phyloP scores from a whole-genome alignment of 2,113 vertebrate species.

The Eleginops maclovinus region DNA sequence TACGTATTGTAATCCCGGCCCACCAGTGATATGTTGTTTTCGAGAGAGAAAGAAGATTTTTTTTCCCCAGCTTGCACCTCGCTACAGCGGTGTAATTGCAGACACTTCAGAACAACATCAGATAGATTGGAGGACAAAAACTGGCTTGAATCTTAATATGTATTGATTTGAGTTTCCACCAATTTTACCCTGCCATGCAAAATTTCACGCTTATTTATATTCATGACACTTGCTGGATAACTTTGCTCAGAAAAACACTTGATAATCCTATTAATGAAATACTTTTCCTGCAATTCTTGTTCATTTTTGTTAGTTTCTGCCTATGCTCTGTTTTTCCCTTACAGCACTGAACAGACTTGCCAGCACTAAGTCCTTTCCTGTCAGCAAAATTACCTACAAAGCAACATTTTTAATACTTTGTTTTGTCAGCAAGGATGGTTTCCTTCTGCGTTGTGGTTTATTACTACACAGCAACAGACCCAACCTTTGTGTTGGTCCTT shows the following conservation, averaged over 20 bases:
- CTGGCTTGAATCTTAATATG: constrained; percentile 25
- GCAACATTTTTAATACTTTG: constrained; percentile 57
- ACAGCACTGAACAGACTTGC: not conserved
- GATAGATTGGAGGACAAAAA: constrained; percentile 14
- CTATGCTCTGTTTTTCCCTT: not conserved
- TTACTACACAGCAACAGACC: constrained; percentile 37
- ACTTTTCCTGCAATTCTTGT: not conserved
- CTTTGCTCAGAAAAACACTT: constrained; percentile 41
- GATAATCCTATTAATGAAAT: constrained; percentile 9
- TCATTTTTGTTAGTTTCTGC: not conserved
- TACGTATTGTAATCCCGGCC: constrained; percentile 43
- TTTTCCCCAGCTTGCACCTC: constrained; percentile 8
- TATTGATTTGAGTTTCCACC: constrained; percentile 52
- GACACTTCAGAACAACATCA: constrained; percentile 38
- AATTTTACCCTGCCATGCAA: constrained; percentile 22
- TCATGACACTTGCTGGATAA: constrained; percentile 54
- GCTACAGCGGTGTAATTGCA: constrained; percentile 20
- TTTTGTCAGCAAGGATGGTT: constrained; percentile 60
- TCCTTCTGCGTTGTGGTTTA: constrained; percentile 44
- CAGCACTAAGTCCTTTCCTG: constrained; percentile 19
- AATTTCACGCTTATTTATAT: constrained; percentile 47
- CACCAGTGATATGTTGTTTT: constrained; percentile 18
- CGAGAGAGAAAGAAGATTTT: constrained; percentile 23
- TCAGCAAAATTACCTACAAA: constrained; percentile 44
- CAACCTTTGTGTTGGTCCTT: constrained; percentile 44